phyloP scores from a whole-genome alignment of 2,113 vertebrate species.

The Neotoma lepida region DNA sequence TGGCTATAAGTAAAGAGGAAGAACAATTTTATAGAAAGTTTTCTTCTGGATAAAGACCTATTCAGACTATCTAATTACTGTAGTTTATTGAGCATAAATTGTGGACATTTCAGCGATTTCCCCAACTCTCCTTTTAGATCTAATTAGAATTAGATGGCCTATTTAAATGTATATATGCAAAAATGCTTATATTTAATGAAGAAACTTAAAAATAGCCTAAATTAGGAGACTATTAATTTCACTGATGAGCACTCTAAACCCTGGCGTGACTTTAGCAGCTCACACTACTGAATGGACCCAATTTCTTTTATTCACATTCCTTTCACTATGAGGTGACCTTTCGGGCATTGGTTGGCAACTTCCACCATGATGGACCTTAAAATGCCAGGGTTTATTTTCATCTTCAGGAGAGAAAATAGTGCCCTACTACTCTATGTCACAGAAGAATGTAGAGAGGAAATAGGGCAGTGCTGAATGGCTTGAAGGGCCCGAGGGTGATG shows the following conservation, averaged over 20 bases:
- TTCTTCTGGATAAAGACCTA: constrained; percentile 15
- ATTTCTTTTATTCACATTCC: not conserved
- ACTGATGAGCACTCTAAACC: constrained; percentile 35
- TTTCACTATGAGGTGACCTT: not conserved
- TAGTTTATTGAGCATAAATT: constrained; percentile 65
- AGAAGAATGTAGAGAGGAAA: not conserved
- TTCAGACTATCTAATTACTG: constrained; percentile 56
- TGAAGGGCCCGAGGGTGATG: not conserved
- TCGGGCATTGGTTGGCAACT: not conserved
- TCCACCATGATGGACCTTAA: not conserved
- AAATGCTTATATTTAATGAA: constrained; percentile 48
- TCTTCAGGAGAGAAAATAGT: not conserved
- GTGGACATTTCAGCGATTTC: constrained; percentile 52
- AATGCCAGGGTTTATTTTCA: not conserved
- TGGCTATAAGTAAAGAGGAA: constrained; percentile 36
- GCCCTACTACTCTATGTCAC: not conserved
- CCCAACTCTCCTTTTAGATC: constrained; percentile 13
- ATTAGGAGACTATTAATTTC: constrained; percentile 51
- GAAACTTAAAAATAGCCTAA: constrained; percentile 41
- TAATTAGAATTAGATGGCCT: constrained; percentile 65
- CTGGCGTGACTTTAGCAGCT: not conserved
- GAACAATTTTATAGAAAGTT: not conserved
- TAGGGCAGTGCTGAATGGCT: not conserved
- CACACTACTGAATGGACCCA: not conserved
- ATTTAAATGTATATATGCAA: constrained; percentile 41